These are phyloP conservation scores for Subacronicta megacephala DNA, from an alignment of 2,888 invertebrate genomes.

Conservation along the genomic window DNA sequence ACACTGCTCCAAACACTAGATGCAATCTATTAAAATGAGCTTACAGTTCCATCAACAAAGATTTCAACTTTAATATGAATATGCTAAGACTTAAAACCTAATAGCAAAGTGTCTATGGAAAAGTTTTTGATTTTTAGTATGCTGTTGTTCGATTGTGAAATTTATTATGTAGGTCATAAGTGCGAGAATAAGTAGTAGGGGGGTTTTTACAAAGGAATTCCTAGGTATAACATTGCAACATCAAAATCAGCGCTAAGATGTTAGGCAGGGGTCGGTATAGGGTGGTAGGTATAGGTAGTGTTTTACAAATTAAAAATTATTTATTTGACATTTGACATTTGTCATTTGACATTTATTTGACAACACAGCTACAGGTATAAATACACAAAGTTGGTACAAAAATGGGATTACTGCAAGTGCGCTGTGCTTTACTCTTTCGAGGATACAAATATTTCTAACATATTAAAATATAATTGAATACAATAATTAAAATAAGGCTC, in stretches of 20 bases:
- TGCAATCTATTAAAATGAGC: not conserved
- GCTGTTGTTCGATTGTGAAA: slow-evolving; percentile 2
- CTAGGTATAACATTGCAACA: slow-evolving; percentile 12
- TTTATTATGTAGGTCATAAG: fast-evolving
- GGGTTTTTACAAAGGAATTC: slow-evolving; percentile 4
- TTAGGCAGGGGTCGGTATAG: no score
- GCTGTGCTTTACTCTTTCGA: no score
- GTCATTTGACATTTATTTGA: no score
- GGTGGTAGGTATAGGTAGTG: no score
- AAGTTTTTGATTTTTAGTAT: slow-evolving; percentile 10
- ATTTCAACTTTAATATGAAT: not conserved
- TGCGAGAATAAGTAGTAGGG: not conserved
- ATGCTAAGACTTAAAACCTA: not conserved
- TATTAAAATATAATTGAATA: no score
- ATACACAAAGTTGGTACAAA: no score
- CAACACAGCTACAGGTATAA: no score
- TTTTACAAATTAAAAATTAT: no score
- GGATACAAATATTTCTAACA: no score
- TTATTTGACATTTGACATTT: no score
- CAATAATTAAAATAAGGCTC: no score
- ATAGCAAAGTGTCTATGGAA: not conserved
- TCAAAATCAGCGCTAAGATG: slow-evolving; percentile 5
- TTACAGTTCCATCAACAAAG: not conserved
- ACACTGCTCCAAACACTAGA: slow-evolving; percentile 6
- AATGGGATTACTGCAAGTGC: no score